phyloP scores from a whole-genome alignment of 1,140 invertebrate species.

The Phthorimaea operculella region DNA sequence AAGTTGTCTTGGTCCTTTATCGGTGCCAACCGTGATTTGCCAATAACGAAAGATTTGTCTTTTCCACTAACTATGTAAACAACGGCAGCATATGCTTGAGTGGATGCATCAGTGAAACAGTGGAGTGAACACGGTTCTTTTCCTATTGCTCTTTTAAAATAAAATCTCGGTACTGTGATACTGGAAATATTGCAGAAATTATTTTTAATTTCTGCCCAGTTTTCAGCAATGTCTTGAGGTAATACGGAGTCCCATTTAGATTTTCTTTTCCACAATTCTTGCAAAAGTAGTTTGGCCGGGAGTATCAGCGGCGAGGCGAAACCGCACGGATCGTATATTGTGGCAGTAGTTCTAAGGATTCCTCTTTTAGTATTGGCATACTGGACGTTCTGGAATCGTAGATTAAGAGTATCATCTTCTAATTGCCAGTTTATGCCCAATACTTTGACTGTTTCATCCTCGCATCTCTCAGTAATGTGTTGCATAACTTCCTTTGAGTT shows the following conservation, averaged over 20 bases:
- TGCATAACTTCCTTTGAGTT: conserved; percentile 12
- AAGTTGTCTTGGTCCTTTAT: conserved; percentile 20
- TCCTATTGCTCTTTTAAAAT: background rate
- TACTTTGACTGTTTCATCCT: background rate
- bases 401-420: conserved; percentile 3
- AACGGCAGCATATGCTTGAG: conserved; percentile 15
- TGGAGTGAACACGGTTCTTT: conserved; percentile 6
- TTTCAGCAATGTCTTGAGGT: conserved; percentile 4
- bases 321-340: conserved; percentile 20
- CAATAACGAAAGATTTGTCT: conserved; percentile 14
- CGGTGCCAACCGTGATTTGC: conserved; percentile 17
- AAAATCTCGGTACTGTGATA: background rate
- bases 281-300: conserved; percentile 21
- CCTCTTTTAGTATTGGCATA: conserved; percentile 11
- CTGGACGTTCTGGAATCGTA: conserved; percentile 5
- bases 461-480: conserved; percentile 8
- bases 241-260: conserved; percentile 16
- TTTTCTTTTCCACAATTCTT: conserved; percentile 22
- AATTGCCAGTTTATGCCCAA: conserved; percentile 12
- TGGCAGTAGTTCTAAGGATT: conserved; percentile 14
- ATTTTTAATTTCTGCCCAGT: conserved; percentile 13
- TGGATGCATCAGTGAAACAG: conserved; percentile 14
- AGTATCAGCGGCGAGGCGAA: conserved; percentile 16
- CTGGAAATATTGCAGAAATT: conserved; percentile 1
- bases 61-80: conserved; percentile 14